Evolutionary conservation across 92 coral and sea anemone species (phyloP), one percentile per base, ranked within the genome.

Genomic region (Paramuricea clavata): DNA sequence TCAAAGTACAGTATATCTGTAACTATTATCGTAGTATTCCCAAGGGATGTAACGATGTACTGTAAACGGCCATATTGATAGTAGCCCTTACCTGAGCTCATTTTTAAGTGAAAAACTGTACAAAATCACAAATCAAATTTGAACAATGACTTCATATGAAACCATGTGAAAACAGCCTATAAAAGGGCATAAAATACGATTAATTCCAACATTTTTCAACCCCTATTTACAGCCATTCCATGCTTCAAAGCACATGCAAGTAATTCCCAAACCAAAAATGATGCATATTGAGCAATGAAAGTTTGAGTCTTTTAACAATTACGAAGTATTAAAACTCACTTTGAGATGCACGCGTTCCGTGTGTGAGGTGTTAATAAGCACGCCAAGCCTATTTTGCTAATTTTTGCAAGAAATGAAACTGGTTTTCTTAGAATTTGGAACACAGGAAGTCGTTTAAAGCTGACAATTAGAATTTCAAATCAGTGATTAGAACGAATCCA

Each of bases 21-120:
- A 36, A 8, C 8, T 36, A 8, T 36, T 36, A 36, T 8, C 8
- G 8, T 36, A 36, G 42, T 10, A 32, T 32, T 62, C 30, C 13
- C 28, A 26, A 8, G 70, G 22, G 31, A 62, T 62, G 2, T 22
- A 21, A 23, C 31, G 9, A 62, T 62, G 6, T 22, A 62, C 12
- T 32, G 25, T 17, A 22, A 22, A 62, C 70, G 22, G 31, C 7
- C 31, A 2, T 62, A 23, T 17, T n/a, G 28, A 70, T 13, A n/a
- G n/a, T n/a, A 34, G 76, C 76, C n/a, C 76, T 11, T 70, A 70
- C 76, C 76, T 34, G 50, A 34, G 35, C 21, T 23, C 43, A 21
- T 31, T 6, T 7, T 31, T n/a, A 23, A 21, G 44, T 70, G n/a
- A 13, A 23, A 33, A 70, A 39, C 35, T 15, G 6, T 16, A 70